Evolutionary conservation across 2,888 invertebrate genomes (phyloP).

Genomic region (Azorinus chamasolen): DNA sequence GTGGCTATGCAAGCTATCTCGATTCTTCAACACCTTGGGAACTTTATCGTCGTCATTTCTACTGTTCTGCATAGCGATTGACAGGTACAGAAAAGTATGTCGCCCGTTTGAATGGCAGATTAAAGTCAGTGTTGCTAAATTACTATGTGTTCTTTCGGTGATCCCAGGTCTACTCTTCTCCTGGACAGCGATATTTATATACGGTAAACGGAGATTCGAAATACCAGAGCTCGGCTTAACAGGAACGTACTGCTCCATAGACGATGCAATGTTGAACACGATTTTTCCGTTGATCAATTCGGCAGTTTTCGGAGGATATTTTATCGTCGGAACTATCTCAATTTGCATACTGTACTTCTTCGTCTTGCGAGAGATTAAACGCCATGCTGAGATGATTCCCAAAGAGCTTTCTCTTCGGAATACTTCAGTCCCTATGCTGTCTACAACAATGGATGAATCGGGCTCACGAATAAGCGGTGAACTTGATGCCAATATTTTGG

Average conservation of each 20-base stretch:
- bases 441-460: conserved; percentile 20
- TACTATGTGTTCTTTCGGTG: conserved; percentile 48
- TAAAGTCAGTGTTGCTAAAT: conserved; percentile 57
- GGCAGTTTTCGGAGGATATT: conserved; percentile 40
- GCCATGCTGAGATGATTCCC: conserved; percentile 41
- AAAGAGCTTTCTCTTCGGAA: conserved; percentile 6
- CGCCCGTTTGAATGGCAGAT: conserved; percentile 72
- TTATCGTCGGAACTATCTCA: conserved; percentile 48
- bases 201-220: conserved; percentile 63
- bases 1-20: conserved; percentile 61
- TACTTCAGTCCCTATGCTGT: conserved; percentile 45
- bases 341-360: conserved; percentile 63
- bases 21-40: conserved; percentile 59
- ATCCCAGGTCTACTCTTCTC: conserved; percentile 43
- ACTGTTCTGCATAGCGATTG: conserved; percentile 65
- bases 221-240: conserved; percentile 35
- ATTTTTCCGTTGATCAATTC: conserved; percentile 61
- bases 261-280: conserved; percentile 59
- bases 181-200: conserved; percentile 59
- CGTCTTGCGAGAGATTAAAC: conserved; percentile 59
- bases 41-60: conserved; percentile 57
- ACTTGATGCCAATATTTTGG: not conserved
- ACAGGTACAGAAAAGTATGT: conserved; percentile 75
- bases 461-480: conserved; percentile 24
- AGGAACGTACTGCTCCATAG: conserved; percentile 71